phyloP scores from a whole-genome alignment of 2,888 invertebrate species.

The Athripsodes cinereus region DNA sequence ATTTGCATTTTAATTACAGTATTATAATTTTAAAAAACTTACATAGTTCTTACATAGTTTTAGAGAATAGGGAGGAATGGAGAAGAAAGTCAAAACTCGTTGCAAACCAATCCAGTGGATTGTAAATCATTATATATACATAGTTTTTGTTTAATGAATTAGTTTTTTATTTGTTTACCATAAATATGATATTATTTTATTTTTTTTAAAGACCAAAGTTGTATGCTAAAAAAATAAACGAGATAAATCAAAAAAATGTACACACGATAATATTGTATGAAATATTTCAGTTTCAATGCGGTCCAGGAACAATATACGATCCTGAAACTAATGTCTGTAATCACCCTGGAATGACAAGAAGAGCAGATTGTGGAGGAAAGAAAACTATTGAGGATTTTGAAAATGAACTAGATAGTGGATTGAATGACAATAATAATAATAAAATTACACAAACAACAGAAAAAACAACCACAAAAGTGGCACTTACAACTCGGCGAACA shows the following conservation, averaged over 20 bases:
- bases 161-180: not conserved
- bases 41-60: not conserved
- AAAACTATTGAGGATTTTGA: constrained; percentile 31
- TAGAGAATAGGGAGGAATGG: no score
- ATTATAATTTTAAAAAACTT: not conserved
- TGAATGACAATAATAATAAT: constrained; percentile 31
- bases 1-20: no score
- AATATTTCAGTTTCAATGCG: constrained; percentile 67
- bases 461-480: constrained; percentile 25
- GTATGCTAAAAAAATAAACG: no score
- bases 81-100: no score
- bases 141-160: not conserved
- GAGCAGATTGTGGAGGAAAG: constrained; percentile 58
- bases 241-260: no score
- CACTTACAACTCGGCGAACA: constrained; percentile 21
- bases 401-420: constrained; percentile 43
- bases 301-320: constrained; percentile 70
- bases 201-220: no score
- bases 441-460: constrained; percentile 15
- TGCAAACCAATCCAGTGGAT: no score
- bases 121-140: no score
- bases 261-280: no score
- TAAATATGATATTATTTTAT: no score
- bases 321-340: constrained; percentile 61
- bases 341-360: constrained; percentile 60